Conservation (phyloP, 2,888 invertebrate genomes). For the Steinernema carpocapsae region DNA sequence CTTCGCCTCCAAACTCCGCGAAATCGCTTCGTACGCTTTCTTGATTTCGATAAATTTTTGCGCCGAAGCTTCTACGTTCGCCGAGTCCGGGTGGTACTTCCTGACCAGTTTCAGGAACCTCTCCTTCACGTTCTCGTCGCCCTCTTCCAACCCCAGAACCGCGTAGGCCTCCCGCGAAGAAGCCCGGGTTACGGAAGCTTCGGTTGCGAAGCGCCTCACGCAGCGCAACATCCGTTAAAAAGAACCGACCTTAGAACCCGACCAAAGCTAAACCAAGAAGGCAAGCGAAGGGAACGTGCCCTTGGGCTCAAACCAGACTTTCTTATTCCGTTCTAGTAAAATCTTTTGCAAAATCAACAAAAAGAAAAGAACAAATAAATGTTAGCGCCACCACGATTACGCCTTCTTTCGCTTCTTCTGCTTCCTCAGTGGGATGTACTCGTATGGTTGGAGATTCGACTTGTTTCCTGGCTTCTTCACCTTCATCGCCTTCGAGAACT, state of each 20-base stretch:
- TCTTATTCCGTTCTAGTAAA: slow-evolving; percentile 30
- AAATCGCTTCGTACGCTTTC: slow-evolving; percentile 71
- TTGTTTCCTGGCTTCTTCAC: slow-evolving; percentile 19
- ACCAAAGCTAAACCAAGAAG: not conserved
- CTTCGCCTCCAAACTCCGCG: slow-evolving; percentile 65
- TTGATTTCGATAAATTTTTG: slow-evolving; percentile 69
- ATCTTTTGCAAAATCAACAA: slow-evolving; percentile 34
- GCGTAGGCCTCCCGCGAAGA: slow-evolving; percentile 36
- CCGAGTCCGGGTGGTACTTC: slow-evolving; percentile 84
- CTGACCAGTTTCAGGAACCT: slow-evolving; percentile 82
- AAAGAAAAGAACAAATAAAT: slow-evolving; percentile 16
- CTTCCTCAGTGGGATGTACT: slow-evolving; percentile 30
- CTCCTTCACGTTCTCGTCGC: slow-evolving; percentile 77
- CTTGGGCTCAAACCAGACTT: slow-evolving; percentile 1
- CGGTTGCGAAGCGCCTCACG: slow-evolving; percentile 14
- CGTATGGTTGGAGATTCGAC: slow-evolving; percentile 32
- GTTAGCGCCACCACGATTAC: slow-evolving; percentile 3
- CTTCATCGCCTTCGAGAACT: slow-evolving; percentile 15
- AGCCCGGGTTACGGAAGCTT: not conserved
- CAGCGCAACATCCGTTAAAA: not conserved
- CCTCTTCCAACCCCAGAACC: slow-evolving; percentile 75
- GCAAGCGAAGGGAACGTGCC: not conserved
- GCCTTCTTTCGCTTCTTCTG: slow-evolving; percentile 29
- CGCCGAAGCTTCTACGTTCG: slow-evolving; percentile 72
- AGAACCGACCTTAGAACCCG: not conserved